Base-by-base conservation (phyloP, 2,797 vertebrate species). In the Sphenopsis melanotis region DNA sequence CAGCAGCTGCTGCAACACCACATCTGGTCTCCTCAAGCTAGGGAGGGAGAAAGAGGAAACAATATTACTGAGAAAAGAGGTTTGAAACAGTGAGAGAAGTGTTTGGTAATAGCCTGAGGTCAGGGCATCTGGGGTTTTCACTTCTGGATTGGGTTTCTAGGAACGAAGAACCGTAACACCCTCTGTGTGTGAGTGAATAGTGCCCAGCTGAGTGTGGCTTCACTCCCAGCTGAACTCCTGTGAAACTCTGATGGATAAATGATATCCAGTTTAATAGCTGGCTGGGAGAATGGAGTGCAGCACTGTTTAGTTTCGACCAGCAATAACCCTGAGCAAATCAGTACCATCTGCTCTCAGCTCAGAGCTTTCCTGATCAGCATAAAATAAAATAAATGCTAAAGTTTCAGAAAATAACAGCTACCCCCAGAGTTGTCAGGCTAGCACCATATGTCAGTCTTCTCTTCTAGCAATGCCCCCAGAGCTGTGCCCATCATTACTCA, bases 251-350 rank as follows among this genome's bases (percentile, higher is more conserved):
- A 68, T 81, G 83, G 83, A 66, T 59, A 89, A 95, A 71, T 68
- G 37, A 52, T 50, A 52, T 32, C 53, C 39, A 68, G 20, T 83
- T 65, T 85, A 86, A 70, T 69, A 83, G n/a, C 55, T 86, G 41
- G 59, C 66, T 82, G 63, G 85, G 80, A 70, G 69, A 89, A 86
- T 26, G 47, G 59, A 86, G 85, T 2, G 0, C 63, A 79, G 55
- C 37, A 15, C 44, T 49, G 65, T 63, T 87, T 66, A 39, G 26
- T 91, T 93, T 92, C 0, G 1, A 93, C 63, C 76, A 93, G 70
- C 72, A 92, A 34, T 86, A 94, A 95, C 74, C 82, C 87, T 92
- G 66, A 90, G 55, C 22, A 94, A 91, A 96, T 89, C 64, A 79
- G 55, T 72, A 87, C 88, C 93, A 94, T 89, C 89, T 95, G 90